Percentiles rank a stretch among this genome's conserved stretches.
phyloP scores from a whole-genome alignment of 2,888 invertebrate genomes.

The Dicycla oo region DNA sequence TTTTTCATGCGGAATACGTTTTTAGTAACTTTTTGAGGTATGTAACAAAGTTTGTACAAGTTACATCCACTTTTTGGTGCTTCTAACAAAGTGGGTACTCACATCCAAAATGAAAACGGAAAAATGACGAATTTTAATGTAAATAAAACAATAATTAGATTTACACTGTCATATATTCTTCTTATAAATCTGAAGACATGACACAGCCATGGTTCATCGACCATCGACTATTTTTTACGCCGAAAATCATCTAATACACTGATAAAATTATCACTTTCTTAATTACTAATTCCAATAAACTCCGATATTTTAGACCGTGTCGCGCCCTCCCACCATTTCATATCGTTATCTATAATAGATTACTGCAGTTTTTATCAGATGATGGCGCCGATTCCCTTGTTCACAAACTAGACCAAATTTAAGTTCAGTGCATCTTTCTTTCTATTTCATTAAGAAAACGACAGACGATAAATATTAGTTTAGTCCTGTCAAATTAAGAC shows the following conservation, averaged over 20 bases:
- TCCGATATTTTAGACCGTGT: background rate
- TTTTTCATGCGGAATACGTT: background rate
- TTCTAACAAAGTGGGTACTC: no score
- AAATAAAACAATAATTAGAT: slow-evolving; percentile 31
- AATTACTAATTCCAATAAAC: slow-evolving; percentile 9
- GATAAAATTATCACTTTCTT: background rate
- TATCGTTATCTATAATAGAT: background rate
- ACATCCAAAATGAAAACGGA: no score
- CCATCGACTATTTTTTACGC: background rate
- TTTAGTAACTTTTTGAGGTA: background rate
- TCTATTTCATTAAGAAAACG: no score
- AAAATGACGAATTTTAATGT: background rate
- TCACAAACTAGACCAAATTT: no score
- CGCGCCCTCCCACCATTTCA: background rate
- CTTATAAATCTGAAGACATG: slow-evolving; percentile 6
- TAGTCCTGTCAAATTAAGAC: no score
- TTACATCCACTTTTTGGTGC: no score
- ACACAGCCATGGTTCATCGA: background rate
- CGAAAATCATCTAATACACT: background rate
- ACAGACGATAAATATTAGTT: no score
- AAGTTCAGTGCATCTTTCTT: no score
- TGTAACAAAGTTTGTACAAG: background rate
- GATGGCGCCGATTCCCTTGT: no score
- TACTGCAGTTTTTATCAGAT: slow-evolving; percentile 1
- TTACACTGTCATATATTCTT: slow-evolving; percentile 19